Evolutionary conservation across 2,888 invertebrate genomes (phyloP).

Genomic region (Polymixis lichenea): DNA sequence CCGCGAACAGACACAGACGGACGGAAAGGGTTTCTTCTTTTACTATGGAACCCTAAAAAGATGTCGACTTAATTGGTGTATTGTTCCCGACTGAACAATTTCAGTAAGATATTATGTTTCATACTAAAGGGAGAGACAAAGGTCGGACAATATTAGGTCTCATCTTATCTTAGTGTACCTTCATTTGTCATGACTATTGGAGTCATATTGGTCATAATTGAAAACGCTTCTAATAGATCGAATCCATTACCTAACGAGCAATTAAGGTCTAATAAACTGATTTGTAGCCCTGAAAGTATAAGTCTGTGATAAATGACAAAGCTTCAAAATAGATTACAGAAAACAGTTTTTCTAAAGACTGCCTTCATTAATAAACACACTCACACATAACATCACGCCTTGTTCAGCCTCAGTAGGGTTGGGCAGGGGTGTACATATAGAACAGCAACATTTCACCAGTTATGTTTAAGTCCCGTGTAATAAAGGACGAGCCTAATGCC

Average conservation of each 20-base stretch:
- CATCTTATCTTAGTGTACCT: constrained; percentile 14
- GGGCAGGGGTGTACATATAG: too few species aligned
- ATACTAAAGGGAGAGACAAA: constrained; percentile 6
- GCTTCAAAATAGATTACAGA: background rate
- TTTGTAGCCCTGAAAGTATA: constrained; percentile 7
- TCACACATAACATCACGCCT: too few species aligned
- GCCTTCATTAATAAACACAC: constrained; percentile 1
- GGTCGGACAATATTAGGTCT: constrained; percentile 28
- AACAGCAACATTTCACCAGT: too few species aligned
- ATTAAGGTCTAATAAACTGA: constrained; percentile 9
- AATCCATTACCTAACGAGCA: constrained; percentile 24
- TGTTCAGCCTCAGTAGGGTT: too few species aligned
- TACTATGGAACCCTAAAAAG: background rate
- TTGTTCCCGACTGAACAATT: too few species aligned
- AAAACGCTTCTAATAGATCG: constrained; percentile 39
- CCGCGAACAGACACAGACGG: background rate
- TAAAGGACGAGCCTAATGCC: too few species aligned
- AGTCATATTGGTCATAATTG: constrained; percentile 32
- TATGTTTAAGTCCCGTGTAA: too few species aligned
- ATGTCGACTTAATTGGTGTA: background rate
- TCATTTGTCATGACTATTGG: constrained; percentile 43
- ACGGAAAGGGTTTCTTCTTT: background rate
- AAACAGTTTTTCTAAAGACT: background rate
- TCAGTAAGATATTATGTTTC: too few species aligned
- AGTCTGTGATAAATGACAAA: constrained; percentile 21